These are phyloP conservation scores for Diploscapter pachys DNA, from an alignment of 1,140 invertebrate genomes.

Conservation along the genomic window DNA sequence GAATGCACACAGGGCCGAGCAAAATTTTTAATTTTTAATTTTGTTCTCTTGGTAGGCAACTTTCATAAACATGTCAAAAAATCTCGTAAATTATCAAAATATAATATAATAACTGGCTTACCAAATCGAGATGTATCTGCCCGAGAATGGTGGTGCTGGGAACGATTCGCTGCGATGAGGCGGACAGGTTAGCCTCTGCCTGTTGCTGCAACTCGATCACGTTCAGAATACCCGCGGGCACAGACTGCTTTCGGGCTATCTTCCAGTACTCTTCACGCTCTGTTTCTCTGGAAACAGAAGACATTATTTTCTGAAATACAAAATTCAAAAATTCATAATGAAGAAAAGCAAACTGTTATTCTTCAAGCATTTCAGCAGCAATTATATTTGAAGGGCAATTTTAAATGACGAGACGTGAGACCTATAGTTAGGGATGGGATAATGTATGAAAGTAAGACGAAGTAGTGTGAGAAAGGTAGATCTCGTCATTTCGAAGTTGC, in stretches of 20 bases:
- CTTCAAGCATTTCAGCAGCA: no score
- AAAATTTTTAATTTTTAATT: no score
- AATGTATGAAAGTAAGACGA: not conserved
- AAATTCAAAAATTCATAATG: no score
- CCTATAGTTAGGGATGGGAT: not conserved
- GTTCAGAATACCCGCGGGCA: slow-evolving; percentile 59
- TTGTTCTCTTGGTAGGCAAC: no score
- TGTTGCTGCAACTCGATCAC: slow-evolving; percentile 16
- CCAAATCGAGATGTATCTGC: slow-evolving; percentile 66
- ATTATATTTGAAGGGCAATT: not conserved
- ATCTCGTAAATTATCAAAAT: no score
- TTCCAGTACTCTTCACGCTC: slow-evolving; percentile 61
- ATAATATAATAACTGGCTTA: no score
- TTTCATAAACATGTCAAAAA: no score
- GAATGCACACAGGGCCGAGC: no score
- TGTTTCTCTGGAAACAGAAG: slow-evolving; percentile 45
- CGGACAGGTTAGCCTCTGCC: slow-evolving; percentile 30
- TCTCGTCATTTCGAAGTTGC: no score
- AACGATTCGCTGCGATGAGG: slow-evolving; percentile 1
- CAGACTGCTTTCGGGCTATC: slow-evolving; percentile 46
- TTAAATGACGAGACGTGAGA: slow-evolving; percentile 1
- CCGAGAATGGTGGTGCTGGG: slow-evolving; percentile 34
- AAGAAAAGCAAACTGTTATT: no score
- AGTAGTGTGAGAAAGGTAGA: not conserved
- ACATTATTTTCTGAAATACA: no score